phyloP scores from a whole-genome alignment of 2,113 vertebrate genomes.

The Tachysurus fulvidraco region DNA sequence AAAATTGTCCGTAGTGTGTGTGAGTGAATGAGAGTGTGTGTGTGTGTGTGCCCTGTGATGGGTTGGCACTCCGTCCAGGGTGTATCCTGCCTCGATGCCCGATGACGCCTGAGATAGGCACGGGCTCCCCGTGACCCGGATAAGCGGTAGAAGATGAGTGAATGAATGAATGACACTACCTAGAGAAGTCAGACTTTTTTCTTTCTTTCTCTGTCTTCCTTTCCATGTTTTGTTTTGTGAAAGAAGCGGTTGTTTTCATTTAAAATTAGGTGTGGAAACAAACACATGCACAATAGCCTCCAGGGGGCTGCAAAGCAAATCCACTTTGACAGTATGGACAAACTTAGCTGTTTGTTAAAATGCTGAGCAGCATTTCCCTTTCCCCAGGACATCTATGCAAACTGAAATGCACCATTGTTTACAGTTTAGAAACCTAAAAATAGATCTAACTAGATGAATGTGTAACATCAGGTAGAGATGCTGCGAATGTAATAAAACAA shows the following conservation, averaged over 20 bases:
- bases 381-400: constrained; percentile 32
- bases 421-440: not conserved
- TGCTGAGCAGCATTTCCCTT: constrained; percentile 45
- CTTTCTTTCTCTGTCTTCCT: constrained; percentile 16
- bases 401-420: not conserved
- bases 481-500: not conserved
- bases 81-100: too few relatives aligned
- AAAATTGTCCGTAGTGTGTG: too few relatives aligned
- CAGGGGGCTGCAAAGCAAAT: constrained; percentile 50
- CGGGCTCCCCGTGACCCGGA: too few relatives aligned
- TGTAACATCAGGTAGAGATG: not conserved
- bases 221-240: constrained; percentile 1
- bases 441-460: not conserved
- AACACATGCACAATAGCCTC: constrained; percentile 52
- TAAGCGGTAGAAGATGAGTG: too few relatives aligned
- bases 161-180: not conserved
- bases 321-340: constrained; percentile 46
- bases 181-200: constrained; percentile 14
- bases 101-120: too few relatives aligned
- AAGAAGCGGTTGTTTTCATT: constrained; percentile 56
- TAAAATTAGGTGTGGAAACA: constrained; percentile 61
- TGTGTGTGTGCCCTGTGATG: too few relatives aligned
- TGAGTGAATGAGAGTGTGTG: too few relatives aligned
- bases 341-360: constrained; percentile 53
- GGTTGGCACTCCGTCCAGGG: too few relatives aligned